Evolutionary conservation across 1,140 invertebrate genomes (phyloP).

Genomic region (Drosophila equinoxialis): DNA sequence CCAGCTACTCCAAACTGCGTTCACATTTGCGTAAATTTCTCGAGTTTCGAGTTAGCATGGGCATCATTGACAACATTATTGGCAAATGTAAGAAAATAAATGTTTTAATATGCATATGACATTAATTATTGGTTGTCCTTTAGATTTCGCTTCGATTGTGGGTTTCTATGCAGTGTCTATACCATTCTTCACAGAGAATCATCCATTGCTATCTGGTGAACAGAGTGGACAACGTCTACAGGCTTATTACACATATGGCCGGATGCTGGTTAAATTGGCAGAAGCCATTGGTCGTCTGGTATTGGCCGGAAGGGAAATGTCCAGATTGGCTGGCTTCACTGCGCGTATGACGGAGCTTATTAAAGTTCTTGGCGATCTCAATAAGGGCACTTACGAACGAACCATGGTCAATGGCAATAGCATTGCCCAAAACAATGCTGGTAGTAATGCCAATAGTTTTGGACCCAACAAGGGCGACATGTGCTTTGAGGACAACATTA

Average conservation of each 20-base stretch:
- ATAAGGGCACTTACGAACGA: conserved; percentile 92
- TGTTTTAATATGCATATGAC: too few species aligned
- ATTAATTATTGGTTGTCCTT: not conserved
- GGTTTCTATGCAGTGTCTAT: conserved; percentile 97
- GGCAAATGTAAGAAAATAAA: conserved; percentile 92
- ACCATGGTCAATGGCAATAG: conserved; percentile 90
- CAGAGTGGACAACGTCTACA: conserved; percentile 88
- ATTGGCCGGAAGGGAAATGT: conserved; percentile 96
- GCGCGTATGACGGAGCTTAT: conserved; percentile 95
- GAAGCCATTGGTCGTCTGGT: conserved; percentile 98
- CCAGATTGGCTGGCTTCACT: conserved; percentile 95
- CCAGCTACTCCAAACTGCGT: conserved; percentile 95
- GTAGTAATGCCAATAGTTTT: conserved; percentile 50
- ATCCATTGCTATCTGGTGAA: conserved; percentile 86
- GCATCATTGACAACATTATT: conserved; percentile 97
- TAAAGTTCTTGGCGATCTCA: conserved; percentile 93
- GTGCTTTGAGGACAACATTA: conserved; percentile 94
- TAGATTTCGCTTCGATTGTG: conserved; percentile 96
- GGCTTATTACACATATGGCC: conserved; percentile 97
- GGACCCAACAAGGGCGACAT: conserved; percentile 91
- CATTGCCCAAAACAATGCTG: conserved; percentile 38
- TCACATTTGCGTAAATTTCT: conserved; percentile 94
- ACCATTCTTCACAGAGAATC: conserved; percentile 92
- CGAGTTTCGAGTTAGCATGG: conserved; percentile 96
- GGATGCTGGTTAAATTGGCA: conserved; percentile 98